phyloP scores from a whole-genome alignment of 2,888 invertebrate species.

The Pantelozetes paolii region DNA sequence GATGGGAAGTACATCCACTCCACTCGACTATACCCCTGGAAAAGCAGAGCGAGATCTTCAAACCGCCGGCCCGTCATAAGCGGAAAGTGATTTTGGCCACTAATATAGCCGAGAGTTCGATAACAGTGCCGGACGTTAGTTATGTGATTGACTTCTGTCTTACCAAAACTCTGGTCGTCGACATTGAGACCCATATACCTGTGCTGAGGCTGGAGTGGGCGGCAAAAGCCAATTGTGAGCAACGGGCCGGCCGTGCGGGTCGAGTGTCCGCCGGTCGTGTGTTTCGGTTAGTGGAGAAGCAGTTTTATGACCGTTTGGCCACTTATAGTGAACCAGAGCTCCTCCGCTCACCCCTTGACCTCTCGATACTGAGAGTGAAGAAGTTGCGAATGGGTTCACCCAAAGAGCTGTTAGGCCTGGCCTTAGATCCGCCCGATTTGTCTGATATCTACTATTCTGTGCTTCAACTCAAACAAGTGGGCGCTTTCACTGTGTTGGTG shows the following conservation, averaged over 20 bases:
- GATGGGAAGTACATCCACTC: slow-evolving; percentile 52
- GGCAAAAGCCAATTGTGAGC: slow-evolving; percentile 79
- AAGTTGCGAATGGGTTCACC: slow-evolving; percentile 73
- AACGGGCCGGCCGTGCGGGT: slow-evolving; percentile 85
- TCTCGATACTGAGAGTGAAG: slow-evolving; percentile 73
- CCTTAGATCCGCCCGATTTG: slow-evolving; percentile 80
- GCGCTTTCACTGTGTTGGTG: slow-evolving; percentile 66
- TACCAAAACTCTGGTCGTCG: slow-evolving; percentile 73
- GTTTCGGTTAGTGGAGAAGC: slow-evolving; percentile 68
- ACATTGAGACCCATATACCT: slow-evolving; percentile 71
- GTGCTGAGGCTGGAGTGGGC: slow-evolving; percentile 79
- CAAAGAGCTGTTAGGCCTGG: slow-evolving; percentile 72
- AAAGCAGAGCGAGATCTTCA: slow-evolving; percentile 66
- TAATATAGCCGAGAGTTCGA: slow-evolving; percentile 87
- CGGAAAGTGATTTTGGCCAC: slow-evolving; percentile 83
- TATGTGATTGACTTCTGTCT: slow-evolving; percentile 93
- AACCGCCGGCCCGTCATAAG: slow-evolving; percentile 60
- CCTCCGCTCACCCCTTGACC: slow-evolving; percentile 72
- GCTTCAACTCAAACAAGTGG: slow-evolving; percentile 78
- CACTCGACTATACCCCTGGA: slow-evolving; percentile 71
- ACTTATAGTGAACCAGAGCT: slow-evolving; percentile 55
- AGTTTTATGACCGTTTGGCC: slow-evolving; percentile 58
- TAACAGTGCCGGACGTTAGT: slow-evolving; percentile 80
- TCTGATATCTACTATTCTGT: slow-evolving; percentile 74
- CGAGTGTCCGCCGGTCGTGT: slow-evolving; percentile 76